A percentile compares a stretch with the other conserved stretches of the same genome.
phyloP scores from a whole-genome alignment of 2,113 vertebrate genomes.

The Charina bottae region DNA sequence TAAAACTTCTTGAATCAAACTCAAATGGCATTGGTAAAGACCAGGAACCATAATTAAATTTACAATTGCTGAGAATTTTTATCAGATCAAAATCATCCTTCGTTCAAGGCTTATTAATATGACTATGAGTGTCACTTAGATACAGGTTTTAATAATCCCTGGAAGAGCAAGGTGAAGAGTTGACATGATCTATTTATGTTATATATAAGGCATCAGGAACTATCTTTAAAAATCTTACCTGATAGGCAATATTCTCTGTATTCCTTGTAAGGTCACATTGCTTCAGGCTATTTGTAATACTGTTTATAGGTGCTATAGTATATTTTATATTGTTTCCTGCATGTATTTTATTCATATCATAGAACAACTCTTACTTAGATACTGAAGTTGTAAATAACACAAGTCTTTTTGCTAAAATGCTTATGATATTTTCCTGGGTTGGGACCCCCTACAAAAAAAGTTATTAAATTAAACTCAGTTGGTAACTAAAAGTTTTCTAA shows the following conservation, averaged over 20 bases:
- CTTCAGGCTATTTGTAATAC: background rate
- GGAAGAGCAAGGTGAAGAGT: background rate
- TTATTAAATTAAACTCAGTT: too few relatives aligned
- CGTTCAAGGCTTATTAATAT: background rate
- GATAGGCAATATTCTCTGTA: background rate
- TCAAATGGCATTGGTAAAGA: background rate
- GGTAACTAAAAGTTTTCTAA: too few relatives aligned
- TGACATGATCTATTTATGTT: background rate
- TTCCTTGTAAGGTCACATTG: background rate
- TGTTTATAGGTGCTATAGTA: background rate
- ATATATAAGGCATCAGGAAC: background rate
- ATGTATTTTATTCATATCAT: background rate
- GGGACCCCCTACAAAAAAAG: too few relatives aligned
- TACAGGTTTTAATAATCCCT: background rate
- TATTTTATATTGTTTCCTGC: background rate
- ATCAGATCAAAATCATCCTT: background rate
- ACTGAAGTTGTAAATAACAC: background rate
- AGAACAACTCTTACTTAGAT: background rate
- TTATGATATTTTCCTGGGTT: too few relatives aligned
- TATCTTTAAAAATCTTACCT: background rate
- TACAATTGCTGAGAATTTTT: background rate
- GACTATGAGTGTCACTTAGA: background rate
- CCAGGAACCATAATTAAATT: background rate
- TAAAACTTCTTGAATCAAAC: background rate
- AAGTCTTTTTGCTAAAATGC: background rate